These are phyloP conservation scores for Protobothrops mucrosquamatus DNA, from an alignment of 2,113 vertebrate species.

Conservation along the genomic window DNA sequence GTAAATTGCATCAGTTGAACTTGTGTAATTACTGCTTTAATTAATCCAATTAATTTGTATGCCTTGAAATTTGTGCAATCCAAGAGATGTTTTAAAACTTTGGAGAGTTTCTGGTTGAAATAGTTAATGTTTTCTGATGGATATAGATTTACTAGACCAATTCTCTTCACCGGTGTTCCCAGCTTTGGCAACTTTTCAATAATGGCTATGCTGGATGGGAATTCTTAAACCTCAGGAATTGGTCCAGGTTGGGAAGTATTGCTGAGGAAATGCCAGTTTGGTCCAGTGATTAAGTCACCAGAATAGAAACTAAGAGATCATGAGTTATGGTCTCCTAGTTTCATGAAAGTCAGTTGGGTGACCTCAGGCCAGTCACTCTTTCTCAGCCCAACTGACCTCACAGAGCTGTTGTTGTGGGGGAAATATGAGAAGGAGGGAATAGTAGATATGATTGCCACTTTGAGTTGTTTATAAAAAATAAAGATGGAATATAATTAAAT, in stretches of 20 bases:
- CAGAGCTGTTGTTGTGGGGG: neutral
- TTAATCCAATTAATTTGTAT: neutral
- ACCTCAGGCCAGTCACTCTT: neutral
- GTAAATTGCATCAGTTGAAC: neutral
- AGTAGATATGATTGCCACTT: neutral
- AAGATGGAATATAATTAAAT: too few relatives aligned
- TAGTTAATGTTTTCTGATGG: neutral
- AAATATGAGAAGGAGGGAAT: neutral
- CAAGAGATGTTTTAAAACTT: neutral
- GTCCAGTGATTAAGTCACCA: neutral
- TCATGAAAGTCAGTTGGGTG: neutral
- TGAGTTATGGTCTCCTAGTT: neutral
- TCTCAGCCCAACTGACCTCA: neutral
- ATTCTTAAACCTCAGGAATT: neutral
- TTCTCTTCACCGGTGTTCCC: neutral
- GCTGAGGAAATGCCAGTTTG: neutral
- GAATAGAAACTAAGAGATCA: neutral
- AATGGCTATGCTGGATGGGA: neutral
- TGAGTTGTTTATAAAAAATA: neutral
- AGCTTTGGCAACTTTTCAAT: neutral
- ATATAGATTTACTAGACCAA: neutral
- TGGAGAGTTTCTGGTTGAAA: neutral
- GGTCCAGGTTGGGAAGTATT: neutral
- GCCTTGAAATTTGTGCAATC: neutral
- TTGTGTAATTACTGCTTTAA: neutral